Base-by-base conservation (phyloP, 2,113 vertebrate genomes). In the Chaetorhynchus papuensis region DNA sequence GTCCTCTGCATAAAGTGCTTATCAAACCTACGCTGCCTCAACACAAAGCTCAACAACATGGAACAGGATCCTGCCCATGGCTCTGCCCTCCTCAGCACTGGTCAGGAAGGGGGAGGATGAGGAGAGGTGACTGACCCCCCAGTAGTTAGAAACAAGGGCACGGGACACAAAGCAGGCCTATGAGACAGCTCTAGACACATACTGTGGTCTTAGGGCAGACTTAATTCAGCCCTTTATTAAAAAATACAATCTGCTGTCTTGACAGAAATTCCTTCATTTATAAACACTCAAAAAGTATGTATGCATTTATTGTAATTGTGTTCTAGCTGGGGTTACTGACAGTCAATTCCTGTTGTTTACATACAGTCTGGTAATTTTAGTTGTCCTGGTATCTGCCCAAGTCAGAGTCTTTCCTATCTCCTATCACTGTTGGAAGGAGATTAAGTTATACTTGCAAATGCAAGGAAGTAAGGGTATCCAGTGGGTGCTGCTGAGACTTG, bases 401-500 rank as follows among this genome's bases (percentile, higher is more conserved):
- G 91, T 92, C 59, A 95, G 83, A 96, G 57, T 79, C 85, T 95
- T 94, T 93, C 79, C 83, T 74, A 96, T 87, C 85, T 93, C 82
- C 83, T 81, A 53, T 91, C 84, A 86, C 45, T 77, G 42, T 93
- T 72, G 57, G 84, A 89, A 94, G 77, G 91, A 97, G 92, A 94
- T 79, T 94, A 93, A 95, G 74, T 94, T 95, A 93, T 92, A 93
- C 78, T 97, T 96, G 95, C 91, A 95, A 89, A 93, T 95, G 87
- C n/a, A 76, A 95, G 90, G 78, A 92, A 97, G 88, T 87, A 95
- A 97, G 93, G 80, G 33, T 83, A 96, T 96, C 96, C 93, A 93
- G 84, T 87, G 91, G 90, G 77, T 87, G 91, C 72, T 95, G 93
- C 90, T 87, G 83, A 96, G 94, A 97, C 96, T 96, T 95, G 93